phyloP scores from a whole-genome alignment of 2,888 invertebrate species.

The Spisula solida region DNA sequence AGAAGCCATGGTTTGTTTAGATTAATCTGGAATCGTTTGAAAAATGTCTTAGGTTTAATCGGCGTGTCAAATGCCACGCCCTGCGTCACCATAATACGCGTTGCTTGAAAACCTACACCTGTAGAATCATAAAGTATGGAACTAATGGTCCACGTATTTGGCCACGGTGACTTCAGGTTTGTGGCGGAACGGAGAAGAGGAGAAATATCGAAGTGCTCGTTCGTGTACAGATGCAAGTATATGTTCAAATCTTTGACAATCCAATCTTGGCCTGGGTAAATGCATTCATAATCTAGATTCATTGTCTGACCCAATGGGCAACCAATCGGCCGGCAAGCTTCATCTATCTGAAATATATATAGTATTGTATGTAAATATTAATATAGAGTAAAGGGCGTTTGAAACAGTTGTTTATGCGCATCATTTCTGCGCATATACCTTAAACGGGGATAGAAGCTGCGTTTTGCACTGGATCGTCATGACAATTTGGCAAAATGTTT shows the following conservation, averaged over 20 bases:
- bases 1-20: neutral
- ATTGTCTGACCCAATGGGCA: neutral
- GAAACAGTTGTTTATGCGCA: too few species aligned
- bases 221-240: neutral
- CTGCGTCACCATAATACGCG: neutral
- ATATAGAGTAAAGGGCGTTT: too few species aligned
- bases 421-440: too few species aligned
- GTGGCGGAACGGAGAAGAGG: neutral
- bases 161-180: neutral
- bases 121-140: neutral
- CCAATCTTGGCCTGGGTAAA: neutral
- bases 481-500: too few species aligned
- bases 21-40: neutral
- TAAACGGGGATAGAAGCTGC: too few species aligned
- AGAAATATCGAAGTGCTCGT: neutral
- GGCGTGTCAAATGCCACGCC: neutral
- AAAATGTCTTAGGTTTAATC: neutral
- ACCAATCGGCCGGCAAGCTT: neutral
- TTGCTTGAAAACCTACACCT: too few species aligned
- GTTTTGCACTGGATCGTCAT: too few species aligned
- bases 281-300: neutral
- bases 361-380: too few species aligned
- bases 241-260: neutral
- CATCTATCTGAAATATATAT: neutral
- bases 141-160: neutral